A percentile compares a stretch with the other conserved stretches of the same genome.
phyloP scores from a whole-genome alignment of 2,888 invertebrate genomes.

The Chromoteleia sp. region DNA sequence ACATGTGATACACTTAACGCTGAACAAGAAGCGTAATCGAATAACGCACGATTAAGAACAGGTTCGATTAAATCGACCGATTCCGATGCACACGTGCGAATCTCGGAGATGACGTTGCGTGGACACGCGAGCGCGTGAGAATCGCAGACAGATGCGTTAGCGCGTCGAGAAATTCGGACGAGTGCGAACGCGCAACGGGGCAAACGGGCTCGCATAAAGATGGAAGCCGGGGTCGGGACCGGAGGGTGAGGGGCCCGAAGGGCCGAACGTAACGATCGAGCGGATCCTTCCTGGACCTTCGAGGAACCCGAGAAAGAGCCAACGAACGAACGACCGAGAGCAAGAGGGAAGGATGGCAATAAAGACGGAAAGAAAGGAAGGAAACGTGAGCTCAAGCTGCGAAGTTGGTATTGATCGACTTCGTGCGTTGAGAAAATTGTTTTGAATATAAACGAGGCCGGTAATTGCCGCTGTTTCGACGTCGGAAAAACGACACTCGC shows the following conservation, averaged over 20 bases:
- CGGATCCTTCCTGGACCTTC: slow-evolving; percentile 62
- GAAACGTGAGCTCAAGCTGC: slow-evolving; percentile 61
- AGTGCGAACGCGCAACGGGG: slow-evolving; percentile 64
- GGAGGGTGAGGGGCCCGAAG: slow-evolving; percentile 67
- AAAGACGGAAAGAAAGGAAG: slow-evolving; percentile 29
- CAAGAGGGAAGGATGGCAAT: not conserved
- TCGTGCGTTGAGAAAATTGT: slow-evolving; percentile 48
- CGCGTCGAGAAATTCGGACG: slow-evolving; percentile 73
- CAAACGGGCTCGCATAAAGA: slow-evolving; percentile 51
- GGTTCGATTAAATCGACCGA: slow-evolving; percentile 50
- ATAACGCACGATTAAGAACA: slow-evolving; percentile 30
- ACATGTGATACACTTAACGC: slow-evolving; percentile 38
- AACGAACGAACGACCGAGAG: slow-evolving; percentile 1
- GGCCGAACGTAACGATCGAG: slow-evolving; percentile 66
- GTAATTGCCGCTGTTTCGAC: slow-evolving; percentile 31
- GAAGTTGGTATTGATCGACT: slow-evolving; percentile 63
- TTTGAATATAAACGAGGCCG: slow-evolving; percentile 34
- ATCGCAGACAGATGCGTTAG: slow-evolving; percentile 75
- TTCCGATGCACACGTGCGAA: slow-evolving; percentile 51
- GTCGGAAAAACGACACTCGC: slow-evolving; percentile 33
- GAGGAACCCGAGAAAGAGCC: slow-evolving; percentile 23
- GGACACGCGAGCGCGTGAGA: slow-evolving; percentile 75
- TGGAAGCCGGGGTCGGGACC: slow-evolving; percentile 53
- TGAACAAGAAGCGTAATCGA: slow-evolving; percentile 8
- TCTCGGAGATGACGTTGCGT: slow-evolving; percentile 34